A percentile compares a stretch with the other conserved stretches of the same genome.
phyloP scores from a whole-genome alignment of 2,113 vertebrate species.

The Saguinus imperator region DNA sequence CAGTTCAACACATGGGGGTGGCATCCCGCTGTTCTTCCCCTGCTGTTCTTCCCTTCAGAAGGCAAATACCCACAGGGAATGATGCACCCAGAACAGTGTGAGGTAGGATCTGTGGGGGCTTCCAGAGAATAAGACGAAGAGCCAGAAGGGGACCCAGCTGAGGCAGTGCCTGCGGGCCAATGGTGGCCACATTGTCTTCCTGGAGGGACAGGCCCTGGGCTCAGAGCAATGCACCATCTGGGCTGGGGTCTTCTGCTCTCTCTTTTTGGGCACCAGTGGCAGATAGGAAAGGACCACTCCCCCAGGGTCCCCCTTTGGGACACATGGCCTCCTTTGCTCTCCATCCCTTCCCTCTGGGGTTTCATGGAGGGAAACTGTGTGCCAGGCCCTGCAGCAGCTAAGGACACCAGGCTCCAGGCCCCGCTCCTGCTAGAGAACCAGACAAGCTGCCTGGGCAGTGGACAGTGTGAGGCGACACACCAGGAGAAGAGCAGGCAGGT shows the following conservation, averaged over 20 bases:
- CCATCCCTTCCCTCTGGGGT: neutral
- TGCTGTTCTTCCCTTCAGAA: neutral
- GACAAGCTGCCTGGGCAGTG: neutral
- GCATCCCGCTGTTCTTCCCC: fast-evolving
- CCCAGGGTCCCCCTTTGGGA: neutral
- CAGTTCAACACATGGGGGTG: fast-evolving
- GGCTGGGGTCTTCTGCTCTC: neutral
- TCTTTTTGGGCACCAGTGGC: neutral
- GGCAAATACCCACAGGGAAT: neutral
- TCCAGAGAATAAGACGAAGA: neutral
- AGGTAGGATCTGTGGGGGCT: fast-evolving
- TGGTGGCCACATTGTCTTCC: fast-evolving
- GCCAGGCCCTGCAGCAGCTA: neutral
- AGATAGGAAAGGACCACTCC: neutral
- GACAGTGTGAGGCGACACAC: neutral
- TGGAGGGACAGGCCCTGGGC: neutral
- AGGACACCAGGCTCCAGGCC: neutral
- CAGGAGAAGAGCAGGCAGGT: neutral
- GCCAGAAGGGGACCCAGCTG: neutral
- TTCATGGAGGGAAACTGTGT: neutral
- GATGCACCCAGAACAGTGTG: too few species aligned
- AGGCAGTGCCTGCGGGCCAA: too few species aligned
- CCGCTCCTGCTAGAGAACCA: neutral
- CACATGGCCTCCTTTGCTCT: neutral
- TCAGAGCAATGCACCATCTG: neutral